These are phyloP conservation scores for Drosophila busckii DNA, from an alignment of 1,140 invertebrate species.

Conservation along the genomic window DNA sequence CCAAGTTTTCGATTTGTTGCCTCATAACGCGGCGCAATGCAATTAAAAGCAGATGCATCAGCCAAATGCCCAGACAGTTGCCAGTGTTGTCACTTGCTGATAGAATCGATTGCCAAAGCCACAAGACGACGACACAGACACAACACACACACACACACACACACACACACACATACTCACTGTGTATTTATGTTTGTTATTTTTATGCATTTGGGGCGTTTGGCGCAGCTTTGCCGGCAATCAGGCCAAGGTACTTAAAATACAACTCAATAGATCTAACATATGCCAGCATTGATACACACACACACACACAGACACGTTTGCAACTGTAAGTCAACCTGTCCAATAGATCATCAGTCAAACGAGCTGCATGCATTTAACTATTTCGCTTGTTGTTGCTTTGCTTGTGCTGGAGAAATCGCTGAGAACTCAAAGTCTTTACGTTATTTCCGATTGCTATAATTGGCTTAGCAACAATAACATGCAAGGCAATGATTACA, in stretches of 20 bases:
- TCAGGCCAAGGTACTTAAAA: conserved; percentile 28
- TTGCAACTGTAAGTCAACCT: conserved; percentile 2
- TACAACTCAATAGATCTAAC: background rate
- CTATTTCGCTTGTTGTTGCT: no score
- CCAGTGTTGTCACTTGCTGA: background rate
- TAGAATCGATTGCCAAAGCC: conserved; percentile 8
- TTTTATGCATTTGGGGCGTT: no score
- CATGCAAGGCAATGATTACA: no score
- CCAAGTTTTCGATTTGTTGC: conserved; percentile 45
- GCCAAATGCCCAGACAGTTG: conserved; percentile 10
- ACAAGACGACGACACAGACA: background rate
- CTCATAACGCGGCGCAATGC: conserved; percentile 50
- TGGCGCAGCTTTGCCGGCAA: conserved; percentile 7
- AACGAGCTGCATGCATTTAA: background rate
- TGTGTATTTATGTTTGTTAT: no score
- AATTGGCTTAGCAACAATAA: no score
- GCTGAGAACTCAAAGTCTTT: background rate
- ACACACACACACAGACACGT: background rate
- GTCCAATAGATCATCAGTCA: conserved; percentile 23
- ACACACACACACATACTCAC: no score
- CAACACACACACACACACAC: no score
- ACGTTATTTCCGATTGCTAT: no score
- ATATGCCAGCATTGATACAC: conserved; percentile 3
- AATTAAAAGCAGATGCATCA: conserved; percentile 58
- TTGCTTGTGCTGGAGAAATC: conserved; percentile 8